These are phyloP conservation scores for Rhagonycha fulva DNA, from an alignment of 2,888 invertebrate species.

Conservation along the genomic window DNA sequence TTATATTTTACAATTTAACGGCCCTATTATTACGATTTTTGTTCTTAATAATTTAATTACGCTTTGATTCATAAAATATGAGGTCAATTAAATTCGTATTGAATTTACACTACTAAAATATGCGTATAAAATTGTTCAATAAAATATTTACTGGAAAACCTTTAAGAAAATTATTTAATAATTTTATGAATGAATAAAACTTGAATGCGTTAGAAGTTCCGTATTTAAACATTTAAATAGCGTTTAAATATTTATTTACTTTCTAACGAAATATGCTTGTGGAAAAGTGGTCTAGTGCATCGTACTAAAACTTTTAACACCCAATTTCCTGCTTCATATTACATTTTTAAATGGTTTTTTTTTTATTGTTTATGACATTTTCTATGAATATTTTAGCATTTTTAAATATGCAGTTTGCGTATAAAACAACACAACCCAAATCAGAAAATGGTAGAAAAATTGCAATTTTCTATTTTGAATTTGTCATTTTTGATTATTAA, in stretches of 20 bases:
- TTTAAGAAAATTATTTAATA: neutral
- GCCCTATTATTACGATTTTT: neutral
- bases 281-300: neutral
- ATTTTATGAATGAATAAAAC: neutral
- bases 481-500: too few relatives aligned
- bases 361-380: neutral
- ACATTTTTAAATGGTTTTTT: neutral
- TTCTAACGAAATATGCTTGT: neutral
- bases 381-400: neutral
- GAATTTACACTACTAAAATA: neutral
- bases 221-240: neutral
- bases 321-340: neutral
- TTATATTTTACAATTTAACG: neutral
- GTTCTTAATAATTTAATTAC: neutral
- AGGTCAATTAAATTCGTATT: neutral
- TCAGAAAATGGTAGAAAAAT: too few relatives aligned
- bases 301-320: neutral
- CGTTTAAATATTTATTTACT: neutral
- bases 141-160: neutral
- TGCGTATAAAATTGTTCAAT: neutral
- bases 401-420: too few relatives aligned
- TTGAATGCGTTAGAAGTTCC: neutral
- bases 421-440: too few relatives aligned
- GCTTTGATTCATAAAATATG: neutral
- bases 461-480: too few relatives aligned